A percentile compares a stretch with the other conserved stretches of the same genome.
Conservation (phyloP, 53 echinoderm and acorn worm genomes). For the Astropecten irregularis region DNA sequence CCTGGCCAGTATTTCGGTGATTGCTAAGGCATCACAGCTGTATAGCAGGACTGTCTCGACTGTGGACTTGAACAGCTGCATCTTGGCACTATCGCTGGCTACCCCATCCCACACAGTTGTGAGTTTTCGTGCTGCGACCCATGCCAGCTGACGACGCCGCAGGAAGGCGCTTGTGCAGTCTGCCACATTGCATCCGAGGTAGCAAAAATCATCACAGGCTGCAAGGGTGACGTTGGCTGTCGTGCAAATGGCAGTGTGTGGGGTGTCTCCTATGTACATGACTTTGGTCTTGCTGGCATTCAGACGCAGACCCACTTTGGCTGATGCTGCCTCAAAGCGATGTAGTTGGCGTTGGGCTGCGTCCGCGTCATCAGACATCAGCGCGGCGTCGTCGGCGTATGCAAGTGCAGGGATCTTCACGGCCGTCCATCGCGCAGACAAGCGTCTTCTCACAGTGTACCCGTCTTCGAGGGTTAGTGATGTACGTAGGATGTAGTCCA, state of each 20-base stretch:
- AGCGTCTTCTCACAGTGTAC: no score
- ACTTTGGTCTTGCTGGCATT: constrained; percentile 24
- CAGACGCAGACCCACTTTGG: constrained; percentile 3
- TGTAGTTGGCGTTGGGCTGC: constrained; percentile 35
- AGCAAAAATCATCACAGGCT: constrained; percentile 23
- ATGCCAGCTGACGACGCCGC: constrained; percentile 40
- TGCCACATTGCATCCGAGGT: constrained; percentile 10
- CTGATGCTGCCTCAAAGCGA: constrained; percentile 43
- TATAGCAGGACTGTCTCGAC: no score
- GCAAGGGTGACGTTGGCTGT: background rate
- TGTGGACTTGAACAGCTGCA: no score
- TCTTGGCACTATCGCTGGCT: no score
- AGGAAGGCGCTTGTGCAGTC: no score
- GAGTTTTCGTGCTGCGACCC: constrained; percentile 47
- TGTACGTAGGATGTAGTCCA: background rate
- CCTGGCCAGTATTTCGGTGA: no score
- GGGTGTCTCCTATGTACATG: constrained; percentile 12
- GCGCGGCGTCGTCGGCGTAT: background rate
- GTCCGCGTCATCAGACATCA: constrained; percentile 14
- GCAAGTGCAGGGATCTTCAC: background rate
- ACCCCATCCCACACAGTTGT: no score
- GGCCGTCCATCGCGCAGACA: no score
- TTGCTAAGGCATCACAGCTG: no score
- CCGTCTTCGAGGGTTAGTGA: background rate
- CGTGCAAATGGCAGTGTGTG: background rate